Percentiles rank a stretch among this genome's conserved stretches.
phyloP scores from a whole-genome alignment of 2,797 vertebrate genomes.

The Argentina silus region DNA sequence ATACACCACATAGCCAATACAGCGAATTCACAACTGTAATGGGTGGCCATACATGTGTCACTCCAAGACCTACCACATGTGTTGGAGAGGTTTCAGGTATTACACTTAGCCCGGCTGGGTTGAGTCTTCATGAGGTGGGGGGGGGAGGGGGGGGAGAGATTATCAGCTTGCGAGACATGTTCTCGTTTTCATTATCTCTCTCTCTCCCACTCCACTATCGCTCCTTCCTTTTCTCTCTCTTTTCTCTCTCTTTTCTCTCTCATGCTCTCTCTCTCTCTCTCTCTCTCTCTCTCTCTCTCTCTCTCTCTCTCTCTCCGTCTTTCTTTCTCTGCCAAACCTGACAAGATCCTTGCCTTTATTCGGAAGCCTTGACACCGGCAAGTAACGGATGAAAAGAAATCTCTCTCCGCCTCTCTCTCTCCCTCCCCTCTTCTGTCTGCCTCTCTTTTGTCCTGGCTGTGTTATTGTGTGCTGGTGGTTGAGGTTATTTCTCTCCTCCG shows the following conservation, averaged over 20 bases:
- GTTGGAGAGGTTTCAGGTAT: too few relatives aligned
- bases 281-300: neutral
- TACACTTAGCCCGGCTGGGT: too few relatives aligned
- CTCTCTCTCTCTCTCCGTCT: neutral
- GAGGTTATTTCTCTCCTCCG: neutral
- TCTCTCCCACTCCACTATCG: too few relatives aligned
- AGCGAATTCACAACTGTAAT: too few relatives aligned
- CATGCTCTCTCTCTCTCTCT: neutral
- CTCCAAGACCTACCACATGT: too few relatives aligned
- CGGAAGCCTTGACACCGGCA: neutral
- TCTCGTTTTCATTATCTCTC: neutral
- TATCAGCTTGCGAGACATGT: too few relatives aligned
- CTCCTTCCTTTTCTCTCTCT: too few relatives aligned
- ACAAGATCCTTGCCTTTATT: neutral
- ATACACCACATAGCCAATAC: too few relatives aligned
- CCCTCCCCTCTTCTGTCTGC: neutral
- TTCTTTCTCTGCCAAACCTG: neutral
- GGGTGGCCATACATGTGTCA: too few relatives aligned
- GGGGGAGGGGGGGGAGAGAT: too few relatives aligned
- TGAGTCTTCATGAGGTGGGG: too few relatives aligned
- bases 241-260: neutral
- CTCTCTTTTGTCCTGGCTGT: neutral
- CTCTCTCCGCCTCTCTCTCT: neutral
- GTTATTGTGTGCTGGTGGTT: neutral
- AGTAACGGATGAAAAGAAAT: neutral